phyloP scores from a whole-genome alignment of 2,888 invertebrate genomes.

The Catocala fraxini region DNA sequence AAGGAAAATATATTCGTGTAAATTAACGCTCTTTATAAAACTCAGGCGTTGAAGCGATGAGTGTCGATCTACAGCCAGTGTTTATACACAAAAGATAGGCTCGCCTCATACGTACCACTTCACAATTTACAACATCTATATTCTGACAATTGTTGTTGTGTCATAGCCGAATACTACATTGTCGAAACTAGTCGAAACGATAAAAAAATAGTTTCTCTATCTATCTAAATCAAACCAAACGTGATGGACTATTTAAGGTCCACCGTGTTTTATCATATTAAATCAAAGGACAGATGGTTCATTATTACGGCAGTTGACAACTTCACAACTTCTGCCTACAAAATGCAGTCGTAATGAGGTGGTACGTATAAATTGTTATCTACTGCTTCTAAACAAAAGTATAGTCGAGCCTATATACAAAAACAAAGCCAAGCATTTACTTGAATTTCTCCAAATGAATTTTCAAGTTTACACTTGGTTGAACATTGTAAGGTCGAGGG shows the following conservation, averaged over 20 bases:
- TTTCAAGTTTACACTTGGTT: constrained; percentile 51
- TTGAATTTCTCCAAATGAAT: constrained; percentile 49
- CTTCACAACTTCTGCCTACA: too few species aligned
- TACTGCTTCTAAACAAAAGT: constrained; percentile 25
- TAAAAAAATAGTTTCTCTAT: too few species aligned
- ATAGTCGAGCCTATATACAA: constrained; percentile 30
- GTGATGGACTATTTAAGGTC: too few species aligned
- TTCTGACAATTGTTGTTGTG: too few species aligned
- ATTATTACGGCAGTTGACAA: too few species aligned
- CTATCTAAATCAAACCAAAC: too few species aligned
- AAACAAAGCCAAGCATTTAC: constrained; percentile 52
- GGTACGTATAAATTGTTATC: constrained; percentile 6
- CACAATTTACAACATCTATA: neutral
- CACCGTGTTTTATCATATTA: too few species aligned
- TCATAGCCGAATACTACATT: too few species aligned
- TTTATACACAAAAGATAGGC: neutral
- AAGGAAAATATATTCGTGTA: constrained; percentile 22
- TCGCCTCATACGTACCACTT: neutral
- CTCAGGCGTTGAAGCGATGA: constrained; percentile 11
- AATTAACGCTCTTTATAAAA: constrained; percentile 36
- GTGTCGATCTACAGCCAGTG: neutral
- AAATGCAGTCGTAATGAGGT: neutral
- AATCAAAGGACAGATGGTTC: too few species aligned
- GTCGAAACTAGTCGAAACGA: too few species aligned
- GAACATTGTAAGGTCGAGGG: constrained; percentile 47